phyloP scores from a whole-genome alignment of 2,113 vertebrate genomes.

The Bungarus multicinctus region DNA sequence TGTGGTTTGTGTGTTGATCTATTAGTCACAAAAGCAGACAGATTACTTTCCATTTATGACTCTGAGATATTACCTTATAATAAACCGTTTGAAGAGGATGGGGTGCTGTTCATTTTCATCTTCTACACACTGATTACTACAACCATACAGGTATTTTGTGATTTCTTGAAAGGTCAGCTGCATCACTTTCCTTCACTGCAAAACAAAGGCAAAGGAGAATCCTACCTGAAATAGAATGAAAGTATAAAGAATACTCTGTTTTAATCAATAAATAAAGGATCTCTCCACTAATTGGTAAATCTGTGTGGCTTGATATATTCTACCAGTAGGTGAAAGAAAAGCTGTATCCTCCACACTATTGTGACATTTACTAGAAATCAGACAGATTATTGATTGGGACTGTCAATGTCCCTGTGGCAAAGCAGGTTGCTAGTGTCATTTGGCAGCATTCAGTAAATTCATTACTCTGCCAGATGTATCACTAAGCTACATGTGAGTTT shows the following conservation, averaged over 20 bases:
- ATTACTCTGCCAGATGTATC: conserved; percentile 20
- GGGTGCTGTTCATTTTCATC: background rate
- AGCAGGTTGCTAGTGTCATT: conserved; percentile 10
- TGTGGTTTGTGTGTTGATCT: background rate
- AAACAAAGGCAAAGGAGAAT: conserved; percentile 1
- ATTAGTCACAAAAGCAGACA: background rate
- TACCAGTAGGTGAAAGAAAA: background rate
- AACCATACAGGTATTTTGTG: background rate
- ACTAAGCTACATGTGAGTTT: background rate
- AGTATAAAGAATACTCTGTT: background rate
- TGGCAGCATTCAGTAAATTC: conserved; percentile 21
- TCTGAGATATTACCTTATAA: background rate
- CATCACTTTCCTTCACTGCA: background rate
- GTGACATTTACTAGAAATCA: conserved; percentile 11
- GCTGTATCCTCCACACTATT: background rate
- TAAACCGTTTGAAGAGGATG: background rate
- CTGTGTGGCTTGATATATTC: background rate
- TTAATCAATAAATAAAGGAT: background rate
- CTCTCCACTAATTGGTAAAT: background rate
- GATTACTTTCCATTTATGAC: background rate
- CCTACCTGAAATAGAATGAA: background rate
- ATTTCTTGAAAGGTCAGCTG: background rate
- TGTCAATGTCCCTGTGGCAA: background rate
- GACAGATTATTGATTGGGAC: conserved; percentile 28
- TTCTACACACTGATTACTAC: background rate